A percentile compares a stretch with the other conserved stretches of the same genome.
Conservation (phyloP, 1,140 invertebrate species). For the Galendromus occidentalis region DNA sequence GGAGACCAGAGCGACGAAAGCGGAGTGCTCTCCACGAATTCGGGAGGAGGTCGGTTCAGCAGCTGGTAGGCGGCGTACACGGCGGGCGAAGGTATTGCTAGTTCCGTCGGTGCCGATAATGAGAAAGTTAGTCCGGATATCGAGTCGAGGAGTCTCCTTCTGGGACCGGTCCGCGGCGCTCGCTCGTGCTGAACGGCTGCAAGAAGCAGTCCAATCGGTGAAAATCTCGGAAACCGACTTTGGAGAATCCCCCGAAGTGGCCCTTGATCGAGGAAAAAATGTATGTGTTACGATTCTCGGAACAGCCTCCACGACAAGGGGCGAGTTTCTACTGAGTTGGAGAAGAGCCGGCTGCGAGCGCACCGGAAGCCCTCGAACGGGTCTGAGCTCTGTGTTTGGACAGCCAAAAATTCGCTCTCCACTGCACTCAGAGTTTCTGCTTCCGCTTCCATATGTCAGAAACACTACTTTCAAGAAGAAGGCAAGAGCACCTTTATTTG, state of each 20-base stretch:
- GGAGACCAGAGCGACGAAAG: background rate
- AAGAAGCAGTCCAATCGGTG: conserved; percentile 13
- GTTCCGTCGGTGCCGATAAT: conserved; percentile 15
- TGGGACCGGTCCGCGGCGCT: conserved; percentile 41
- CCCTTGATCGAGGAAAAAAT: conserved; percentile 4
- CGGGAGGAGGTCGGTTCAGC: background rate
- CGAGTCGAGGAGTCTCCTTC: conserved; percentile 20
- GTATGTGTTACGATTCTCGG: background rate
- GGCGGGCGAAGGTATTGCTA: conserved; percentile 15
- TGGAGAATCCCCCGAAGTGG: conserved; percentile 2
- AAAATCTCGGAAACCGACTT: background rate
- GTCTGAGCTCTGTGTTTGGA: too few species aligned
- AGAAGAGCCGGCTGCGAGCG: too few species aligned
- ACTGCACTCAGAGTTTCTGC: too few species aligned
- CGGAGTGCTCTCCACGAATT: background rate
- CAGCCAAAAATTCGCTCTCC: too few species aligned
- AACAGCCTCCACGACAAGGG: too few species aligned
- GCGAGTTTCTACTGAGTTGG: too few species aligned
- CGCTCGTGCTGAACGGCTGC: conserved; percentile 73
- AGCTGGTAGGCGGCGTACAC: conserved; percentile 18
- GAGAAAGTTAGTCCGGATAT: background rate
- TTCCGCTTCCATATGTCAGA: too few species aligned
- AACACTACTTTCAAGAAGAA: too few species aligned
- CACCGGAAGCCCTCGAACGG: too few species aligned
- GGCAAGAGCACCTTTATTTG: too few species aligned